Evolutionary conservation across 2,797 vertebrate species (phyloP).

Genomic region (Lycodopsis pacificus): DNA sequence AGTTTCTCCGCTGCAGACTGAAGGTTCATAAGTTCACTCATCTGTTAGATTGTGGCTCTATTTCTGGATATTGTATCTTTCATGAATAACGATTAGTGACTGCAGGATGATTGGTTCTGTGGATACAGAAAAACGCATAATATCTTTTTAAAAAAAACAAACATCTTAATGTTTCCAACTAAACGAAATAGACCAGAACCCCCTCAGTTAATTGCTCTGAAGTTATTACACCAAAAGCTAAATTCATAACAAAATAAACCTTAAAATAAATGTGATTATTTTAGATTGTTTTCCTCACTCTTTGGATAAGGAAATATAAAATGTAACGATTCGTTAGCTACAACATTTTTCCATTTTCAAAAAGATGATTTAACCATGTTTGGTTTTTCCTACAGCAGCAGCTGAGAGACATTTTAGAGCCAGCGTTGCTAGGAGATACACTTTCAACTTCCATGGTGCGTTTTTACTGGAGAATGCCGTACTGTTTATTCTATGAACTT

Average conservation of each 20-base stretch:
- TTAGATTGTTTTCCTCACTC: background rate
- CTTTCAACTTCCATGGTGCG: background rate
- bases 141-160: background rate
- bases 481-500: background rate
- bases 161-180: slow-evolving; percentile 64
- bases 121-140: slow-evolving; percentile 11
- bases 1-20: slow-evolving; percentile 14
- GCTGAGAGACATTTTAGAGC: background rate
- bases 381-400: background rate
- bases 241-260: slow-evolving; percentile 61
- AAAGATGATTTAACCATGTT: background rate
- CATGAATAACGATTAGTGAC: slow-evolving; percentile 6
- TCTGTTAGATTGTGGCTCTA: slow-evolving; percentile 15
- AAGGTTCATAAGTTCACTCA: slow-evolving; percentile 43
- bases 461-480: background rate
- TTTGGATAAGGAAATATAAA: background rate
- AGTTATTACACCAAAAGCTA: slow-evolving; percentile 67
- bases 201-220: slow-evolving; percentile 48
- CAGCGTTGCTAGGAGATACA: background rate
- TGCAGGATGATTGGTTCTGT: background rate
- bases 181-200: slow-evolving; percentile 65
- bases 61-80: slow-evolving; percentile 10
- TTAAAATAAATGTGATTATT: background rate
- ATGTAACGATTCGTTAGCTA: background rate
- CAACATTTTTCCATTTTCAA: background rate